Base-by-base conservation (phyloP, 2,888 invertebrate genomes). In the Agelastica alni region DNA sequence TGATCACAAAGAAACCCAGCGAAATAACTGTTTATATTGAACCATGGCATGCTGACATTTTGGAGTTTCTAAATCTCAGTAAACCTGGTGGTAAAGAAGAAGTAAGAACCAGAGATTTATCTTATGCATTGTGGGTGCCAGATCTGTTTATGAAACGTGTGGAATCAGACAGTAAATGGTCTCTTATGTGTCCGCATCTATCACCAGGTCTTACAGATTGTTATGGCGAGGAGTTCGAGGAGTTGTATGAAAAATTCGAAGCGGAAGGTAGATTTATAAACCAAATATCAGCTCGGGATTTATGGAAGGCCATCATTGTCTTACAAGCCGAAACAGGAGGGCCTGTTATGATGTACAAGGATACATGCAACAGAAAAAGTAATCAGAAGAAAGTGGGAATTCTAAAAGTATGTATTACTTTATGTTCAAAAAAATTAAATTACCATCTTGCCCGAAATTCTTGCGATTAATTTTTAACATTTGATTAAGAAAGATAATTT, bases 331-430 rank as follows among this genome's bases (percentile, higher is more conserved):
- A 99, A 81, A 98, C 98, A 1, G 99, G 98, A n/a, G 95, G 93
- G 2, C 99, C 99, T 0, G 98, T 95, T 75, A 96, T 99, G 94
- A 78, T 94, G 1, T 95, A 93, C 73, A 95, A 95, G 78, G 99
- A 99, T 78, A 85, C 95, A 2, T 97, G 98, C 72, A 99, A 99
- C 73, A 80, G 91, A 1, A 99, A 99, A 79, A 94, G 94, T 55
- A 99, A 99, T 76, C 99, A 99, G 70, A 90, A 98, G 76, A 97
- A 99, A 78, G 79, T 99, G 52, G 99, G 99, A 9, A 98, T 97
- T 1, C 98, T 99, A 64, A 96, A 95, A 78, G 37, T 39, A 18
- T 9, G 36, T 94, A 96, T 2, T 12, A 12, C 13, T 32, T n/a
- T n/a, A n/a, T n/a, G n/a, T n/a, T n/a, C n/a, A n/a, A n/a, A n/a